Conservation (phyloP, 1,140 invertebrate genomes). For the Scylla paramamosain region DNA sequence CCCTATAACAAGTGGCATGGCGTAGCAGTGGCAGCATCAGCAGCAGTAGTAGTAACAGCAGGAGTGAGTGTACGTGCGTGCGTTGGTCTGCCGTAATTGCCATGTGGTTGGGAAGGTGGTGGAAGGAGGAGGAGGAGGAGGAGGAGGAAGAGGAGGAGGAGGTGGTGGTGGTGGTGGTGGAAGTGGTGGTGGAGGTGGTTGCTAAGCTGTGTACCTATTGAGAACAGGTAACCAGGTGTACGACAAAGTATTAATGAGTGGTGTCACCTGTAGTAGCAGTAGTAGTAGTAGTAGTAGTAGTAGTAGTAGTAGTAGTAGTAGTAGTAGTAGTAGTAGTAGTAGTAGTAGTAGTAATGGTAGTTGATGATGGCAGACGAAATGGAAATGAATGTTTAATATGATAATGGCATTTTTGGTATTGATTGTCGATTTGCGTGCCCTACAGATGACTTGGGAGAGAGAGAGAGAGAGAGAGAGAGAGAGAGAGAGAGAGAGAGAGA, state of each 20-base stretch:
- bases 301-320: not conserved
- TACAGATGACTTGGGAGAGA: no score
- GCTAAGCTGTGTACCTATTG: no score
- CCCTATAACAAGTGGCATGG: not conserved
- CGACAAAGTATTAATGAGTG: no score
- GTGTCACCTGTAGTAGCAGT: no score
- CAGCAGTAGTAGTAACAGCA: not conserved
- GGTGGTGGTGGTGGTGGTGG: not conserved
- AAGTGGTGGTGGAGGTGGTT: no score
- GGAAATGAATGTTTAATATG: no score
- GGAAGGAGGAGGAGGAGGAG: no score
- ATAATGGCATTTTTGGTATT: no score
- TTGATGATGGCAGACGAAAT: not conserved
- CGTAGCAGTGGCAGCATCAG: not conserved
- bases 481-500: not conserved
- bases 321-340: slow-evolving; percentile 30
- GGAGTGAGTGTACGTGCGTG: not conserved
- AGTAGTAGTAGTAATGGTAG: not conserved
- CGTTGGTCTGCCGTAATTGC: not conserved
- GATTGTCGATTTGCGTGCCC: no score
- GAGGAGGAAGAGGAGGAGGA: not conserved
- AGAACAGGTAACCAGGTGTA: no score
- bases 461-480: not conserved
- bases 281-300: no score
- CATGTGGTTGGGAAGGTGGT: not conserved